Conservation (phyloP, 2,113 vertebrate species). For the Merops nubicus region DNA sequence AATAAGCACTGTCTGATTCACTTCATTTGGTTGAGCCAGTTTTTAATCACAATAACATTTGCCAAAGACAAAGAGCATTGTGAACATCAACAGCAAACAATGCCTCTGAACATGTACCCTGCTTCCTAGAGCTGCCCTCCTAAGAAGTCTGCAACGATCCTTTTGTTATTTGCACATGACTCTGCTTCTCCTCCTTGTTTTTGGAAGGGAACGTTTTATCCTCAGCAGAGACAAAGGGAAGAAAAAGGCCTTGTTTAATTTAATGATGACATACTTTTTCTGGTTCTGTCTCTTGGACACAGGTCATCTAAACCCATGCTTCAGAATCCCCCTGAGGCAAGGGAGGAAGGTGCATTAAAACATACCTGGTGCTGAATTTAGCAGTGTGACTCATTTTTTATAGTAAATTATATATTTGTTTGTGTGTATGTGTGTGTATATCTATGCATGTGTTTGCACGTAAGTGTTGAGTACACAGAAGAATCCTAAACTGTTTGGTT, state of each 20-base stretch:
- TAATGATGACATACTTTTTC: neutral
- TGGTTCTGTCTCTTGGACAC: neutral
- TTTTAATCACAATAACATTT: slow-evolving; percentile 18
- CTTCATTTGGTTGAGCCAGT: neutral
- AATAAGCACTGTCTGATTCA: neutral
- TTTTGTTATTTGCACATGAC: slow-evolving; percentile 1
- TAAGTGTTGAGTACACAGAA: neutral
- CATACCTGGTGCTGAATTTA: slow-evolving; percentile 19
- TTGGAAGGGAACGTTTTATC: neutral
- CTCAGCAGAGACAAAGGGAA: neutral
- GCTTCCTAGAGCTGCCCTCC: neutral
- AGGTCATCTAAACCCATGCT: neutral
- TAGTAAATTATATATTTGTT: neutral
- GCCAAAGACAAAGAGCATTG: slow-evolving; percentile 38
- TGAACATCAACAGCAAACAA: slow-evolving; percentile 13
- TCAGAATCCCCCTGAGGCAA: neutral
- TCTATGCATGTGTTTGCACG: neutral
- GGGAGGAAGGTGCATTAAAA: neutral
- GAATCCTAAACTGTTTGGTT: neutral
- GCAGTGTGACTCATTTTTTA: neutral
- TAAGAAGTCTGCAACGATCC: neutral
- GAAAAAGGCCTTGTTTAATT: neutral
- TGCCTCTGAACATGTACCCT: neutral
- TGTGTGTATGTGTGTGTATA: neutral
- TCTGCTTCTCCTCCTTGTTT: neutral